A percentile compares a stretch with the other conserved stretches of the same genome.
phyloP scores from a whole-genome alignment of 2,113 vertebrate species.

The Dasyprocta punctata region DNA sequence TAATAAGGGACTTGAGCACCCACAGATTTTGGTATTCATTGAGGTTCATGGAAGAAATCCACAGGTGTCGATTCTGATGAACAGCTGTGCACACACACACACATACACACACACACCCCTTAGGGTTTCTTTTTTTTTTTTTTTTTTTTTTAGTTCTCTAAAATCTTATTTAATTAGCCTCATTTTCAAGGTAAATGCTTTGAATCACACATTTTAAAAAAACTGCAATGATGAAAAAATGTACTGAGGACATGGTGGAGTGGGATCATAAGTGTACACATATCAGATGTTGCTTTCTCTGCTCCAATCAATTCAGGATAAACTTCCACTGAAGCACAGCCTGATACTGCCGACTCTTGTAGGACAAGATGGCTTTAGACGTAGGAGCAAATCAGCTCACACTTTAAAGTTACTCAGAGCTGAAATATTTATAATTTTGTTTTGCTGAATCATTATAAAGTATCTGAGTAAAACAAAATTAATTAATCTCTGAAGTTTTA shows the following conservation, averaged over 20 bases:
- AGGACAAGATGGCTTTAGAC: neutral
- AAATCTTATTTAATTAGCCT: constrained; percentile 27
- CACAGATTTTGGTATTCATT: neutral
- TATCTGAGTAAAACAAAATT: constrained; percentile 61
- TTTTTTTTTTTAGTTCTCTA: neutral
- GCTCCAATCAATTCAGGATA: constrained; percentile 58
- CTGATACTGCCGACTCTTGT: neutral
- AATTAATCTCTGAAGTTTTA: constrained; percentile 68
- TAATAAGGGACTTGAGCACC: neutral
- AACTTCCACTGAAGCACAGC: constrained; percentile 45
- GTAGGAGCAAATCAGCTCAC: neutral
- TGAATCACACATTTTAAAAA: neutral
- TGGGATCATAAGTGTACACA: neutral
- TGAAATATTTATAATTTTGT: constrained; percentile 54
- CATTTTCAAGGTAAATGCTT: constrained; percentile 51
- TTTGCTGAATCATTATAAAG: neutral
- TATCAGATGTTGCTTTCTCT: constrained; percentile 53
- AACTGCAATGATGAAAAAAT: neutral
- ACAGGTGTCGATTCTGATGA: neutral
- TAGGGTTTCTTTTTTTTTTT: neutral
- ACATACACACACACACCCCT: neutral
- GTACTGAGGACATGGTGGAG: neutral
- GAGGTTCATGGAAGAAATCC: neutral
- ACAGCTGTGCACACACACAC: neutral
- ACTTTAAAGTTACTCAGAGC: constrained; percentile 59